A percentile compares a stretch with the other conserved stretches of the same genome.
These are phyloP conservation scores for Ricordea florida DNA, from an alignment of 92 coral and sea anemone genomes.

Conservation along the genomic window DNA sequence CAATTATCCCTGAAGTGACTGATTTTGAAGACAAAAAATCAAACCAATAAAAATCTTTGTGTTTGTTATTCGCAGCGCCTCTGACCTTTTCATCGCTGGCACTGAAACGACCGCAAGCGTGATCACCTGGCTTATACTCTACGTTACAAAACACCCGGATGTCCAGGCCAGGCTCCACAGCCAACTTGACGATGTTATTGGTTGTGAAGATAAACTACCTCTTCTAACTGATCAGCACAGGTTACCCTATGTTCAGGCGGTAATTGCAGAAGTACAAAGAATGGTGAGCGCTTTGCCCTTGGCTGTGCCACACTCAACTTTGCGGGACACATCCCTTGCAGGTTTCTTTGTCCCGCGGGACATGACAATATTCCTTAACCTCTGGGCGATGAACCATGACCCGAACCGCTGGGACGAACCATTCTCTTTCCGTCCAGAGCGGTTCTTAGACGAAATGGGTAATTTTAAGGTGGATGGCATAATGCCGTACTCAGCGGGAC, in stretches of 20 bases:
- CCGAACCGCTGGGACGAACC: slow-evolving; percentile 58
- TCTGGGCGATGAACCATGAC: slow-evolving; percentile 79
- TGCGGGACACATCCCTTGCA: slow-evolving; percentile 51
- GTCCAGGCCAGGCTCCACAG: slow-evolving; percentile 63
- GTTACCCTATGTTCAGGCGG: slow-evolving; percentile 67
- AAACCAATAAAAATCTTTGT: too few species aligned
- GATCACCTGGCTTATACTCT: slow-evolving; percentile 54
- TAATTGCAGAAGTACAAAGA: slow-evolving; percentile 59
- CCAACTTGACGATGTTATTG: slow-evolving; percentile 52
- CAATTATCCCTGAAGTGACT: too few species aligned
- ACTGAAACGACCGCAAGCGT: slow-evolving; percentile 55
- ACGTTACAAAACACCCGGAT: slow-evolving; percentile 57
- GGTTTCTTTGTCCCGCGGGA: slow-evolving; percentile 70
- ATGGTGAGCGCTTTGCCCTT: slow-evolving; percentile 57
- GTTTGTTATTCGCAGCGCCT: too few species aligned
- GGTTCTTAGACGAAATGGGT: slow-evolving; percentile 23
- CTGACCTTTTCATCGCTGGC: slow-evolving; percentile 65
- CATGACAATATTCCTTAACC: slow-evolving; percentile 63
- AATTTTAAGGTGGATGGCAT: neutral
- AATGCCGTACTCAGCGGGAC: slow-evolving; percentile 11
- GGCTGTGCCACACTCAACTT: slow-evolving; percentile 67
- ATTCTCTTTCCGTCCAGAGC: slow-evolving; percentile 27
- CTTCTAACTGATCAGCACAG: slow-evolving; percentile 55
- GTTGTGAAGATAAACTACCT: slow-evolving; percentile 13
- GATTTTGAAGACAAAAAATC: too few species aligned